Evolutionary conservation across 2,113 vertebrate genomes (phyloP).

Genomic region (Scortum barcoo): DNA sequence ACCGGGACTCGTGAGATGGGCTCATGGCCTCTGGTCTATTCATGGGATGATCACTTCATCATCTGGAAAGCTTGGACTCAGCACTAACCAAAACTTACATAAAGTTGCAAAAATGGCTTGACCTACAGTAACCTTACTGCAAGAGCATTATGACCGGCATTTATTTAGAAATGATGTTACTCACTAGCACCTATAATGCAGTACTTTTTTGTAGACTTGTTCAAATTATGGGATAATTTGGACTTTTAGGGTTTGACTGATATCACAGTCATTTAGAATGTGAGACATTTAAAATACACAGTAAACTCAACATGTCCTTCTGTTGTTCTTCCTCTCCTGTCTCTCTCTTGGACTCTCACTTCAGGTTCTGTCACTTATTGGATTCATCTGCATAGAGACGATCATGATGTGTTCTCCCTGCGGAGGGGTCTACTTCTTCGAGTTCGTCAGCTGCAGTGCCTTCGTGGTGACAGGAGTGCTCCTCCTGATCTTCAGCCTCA

Average conservation of each 20-base stretch:
- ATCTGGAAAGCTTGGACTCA: slow-evolving; percentile 42
- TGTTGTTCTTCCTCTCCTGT: background rate
- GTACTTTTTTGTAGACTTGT: background rate
- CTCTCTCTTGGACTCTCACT: background rate
- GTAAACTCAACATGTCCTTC: background rate
- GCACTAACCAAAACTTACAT: slow-evolving; percentile 17
- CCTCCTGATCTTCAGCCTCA: slow-evolving; percentile 93
- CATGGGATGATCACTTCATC: slow-evolving; percentile 61
- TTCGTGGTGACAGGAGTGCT: slow-evolving; percentile 94
- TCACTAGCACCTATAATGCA: background rate
- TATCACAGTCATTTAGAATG: background rate
- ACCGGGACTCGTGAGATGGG: slow-evolving; percentile 55
- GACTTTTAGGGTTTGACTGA: background rate
- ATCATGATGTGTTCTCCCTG: slow-evolving; percentile 96
- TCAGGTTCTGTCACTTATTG: slow-evolving; percentile 91
- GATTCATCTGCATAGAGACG: slow-evolving; percentile 98
- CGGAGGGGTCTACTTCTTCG: slow-evolving; percentile 96
- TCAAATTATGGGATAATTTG: background rate
- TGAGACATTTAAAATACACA: background rate
- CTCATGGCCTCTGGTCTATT: slow-evolving; percentile 55
- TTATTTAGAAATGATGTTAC: background rate
- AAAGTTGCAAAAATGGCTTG: slow-evolving; percentile 5
- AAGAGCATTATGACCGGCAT: background rate
- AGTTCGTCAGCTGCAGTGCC: slow-evolving; percentile 98
- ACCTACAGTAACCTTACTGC: slow-evolving; percentile 11